Evolutionary conservation across 1,140 invertebrate genomes (phyloP).

Genomic region (Bombus picipes): DNA sequence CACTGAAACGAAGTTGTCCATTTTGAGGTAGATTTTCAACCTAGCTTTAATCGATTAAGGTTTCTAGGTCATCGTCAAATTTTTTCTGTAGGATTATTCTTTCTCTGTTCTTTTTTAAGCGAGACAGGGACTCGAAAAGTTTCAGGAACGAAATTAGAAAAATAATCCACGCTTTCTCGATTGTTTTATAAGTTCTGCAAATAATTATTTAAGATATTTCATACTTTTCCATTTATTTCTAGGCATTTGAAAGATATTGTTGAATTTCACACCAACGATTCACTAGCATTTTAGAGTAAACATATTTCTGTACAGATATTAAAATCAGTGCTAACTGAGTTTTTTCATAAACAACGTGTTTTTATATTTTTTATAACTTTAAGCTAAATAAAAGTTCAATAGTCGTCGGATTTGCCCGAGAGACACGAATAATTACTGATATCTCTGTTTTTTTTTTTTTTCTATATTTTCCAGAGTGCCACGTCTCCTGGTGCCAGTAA

Average conservation of each 20-base stretch:
- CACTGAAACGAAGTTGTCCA: neutral
- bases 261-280: neutral
- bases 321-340: neutral
- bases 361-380: too few species aligned
- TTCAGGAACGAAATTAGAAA: neutral
- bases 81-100: neutral
- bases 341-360: too few species aligned
- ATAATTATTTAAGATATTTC: neutral
- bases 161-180: too few species aligned
- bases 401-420: too few species aligned
- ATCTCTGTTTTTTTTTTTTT: neutral
- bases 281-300: neutral
- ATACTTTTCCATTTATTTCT: neutral
- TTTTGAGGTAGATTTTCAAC: slow-evolving; percentile 4
- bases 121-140: neutral
- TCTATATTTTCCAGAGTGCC: slow-evolving; percentile 75
- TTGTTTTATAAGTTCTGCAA: neutral
- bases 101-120: too few species aligned
- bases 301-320: accelerated
- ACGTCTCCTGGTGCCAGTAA: slow-evolving; percentile 83
- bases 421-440: too few species aligned
- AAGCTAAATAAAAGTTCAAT: too few species aligned
- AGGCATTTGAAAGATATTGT: neutral
- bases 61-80: neutral
- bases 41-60: slow-evolving; percentile 11